phyloP scores from a whole-genome alignment of 2,888 invertebrate species.

The Phymatocera aterrima region DNA sequence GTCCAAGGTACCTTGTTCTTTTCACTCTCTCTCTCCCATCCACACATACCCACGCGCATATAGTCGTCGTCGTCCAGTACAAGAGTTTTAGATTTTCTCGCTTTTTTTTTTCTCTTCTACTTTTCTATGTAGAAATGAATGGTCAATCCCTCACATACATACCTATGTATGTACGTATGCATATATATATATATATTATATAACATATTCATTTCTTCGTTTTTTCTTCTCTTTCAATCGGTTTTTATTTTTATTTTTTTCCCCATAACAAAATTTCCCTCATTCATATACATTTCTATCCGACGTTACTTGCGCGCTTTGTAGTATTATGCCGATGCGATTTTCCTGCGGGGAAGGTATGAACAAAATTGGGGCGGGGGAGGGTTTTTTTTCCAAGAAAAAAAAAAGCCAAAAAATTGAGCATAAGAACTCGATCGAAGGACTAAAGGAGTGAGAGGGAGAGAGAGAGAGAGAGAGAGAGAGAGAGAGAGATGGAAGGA shows the following conservation, averaged over 20 bases:
- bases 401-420: background rate
- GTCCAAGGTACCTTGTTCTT: constrained; percentile 17
- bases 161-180: constrained; percentile 35
- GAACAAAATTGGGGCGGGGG: no score
- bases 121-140: background rate
- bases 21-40: background rate
- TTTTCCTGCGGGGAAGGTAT: no score
- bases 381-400: background rate
- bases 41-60: no score
- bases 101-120: background rate
- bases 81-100: background rate
- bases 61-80: background rate
- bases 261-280: no score
- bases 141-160: no score
- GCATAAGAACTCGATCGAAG: background rate
- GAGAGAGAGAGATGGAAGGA: constrained; percentile 58
- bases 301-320: no score
- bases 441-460: no score
- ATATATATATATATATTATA: constrained; percentile 42
- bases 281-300: background rate
- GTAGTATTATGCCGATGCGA: no score
- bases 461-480: constrained; percentile 58
- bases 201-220: no score
- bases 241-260: no score
- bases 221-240: no score